phyloP scores from a whole-genome alignment of 2,113 vertebrate species.

The Spea multiplicata region DNA sequence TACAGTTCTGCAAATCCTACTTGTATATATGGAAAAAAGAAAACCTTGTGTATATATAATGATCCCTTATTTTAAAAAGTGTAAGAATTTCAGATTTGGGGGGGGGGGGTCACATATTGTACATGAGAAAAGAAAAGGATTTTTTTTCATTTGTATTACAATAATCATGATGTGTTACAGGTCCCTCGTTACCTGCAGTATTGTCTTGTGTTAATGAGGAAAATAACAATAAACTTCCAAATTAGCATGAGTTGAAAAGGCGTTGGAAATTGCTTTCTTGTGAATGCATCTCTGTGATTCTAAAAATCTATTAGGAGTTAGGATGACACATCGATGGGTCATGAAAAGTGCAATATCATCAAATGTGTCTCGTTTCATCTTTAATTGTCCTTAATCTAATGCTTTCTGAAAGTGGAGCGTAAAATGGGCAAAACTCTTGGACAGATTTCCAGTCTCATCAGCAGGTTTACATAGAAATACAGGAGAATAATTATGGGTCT shows the following conservation, averaged over 20 bases:
- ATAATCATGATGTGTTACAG: conserved; percentile 23
- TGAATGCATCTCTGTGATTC: conserved; percentile 16
- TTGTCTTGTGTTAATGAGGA: conserved; percentile 31
- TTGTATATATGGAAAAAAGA: too few species aligned
- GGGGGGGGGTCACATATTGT: too few species aligned
- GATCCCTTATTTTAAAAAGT: too few species aligned
- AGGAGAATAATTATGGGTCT: not conserved
- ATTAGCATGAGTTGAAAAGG: conserved; percentile 4
- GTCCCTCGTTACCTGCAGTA: conserved; percentile 24
- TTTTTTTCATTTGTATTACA: too few species aligned
- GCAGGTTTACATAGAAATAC: not conserved
- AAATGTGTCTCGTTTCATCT: not conserved
- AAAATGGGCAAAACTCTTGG: not conserved
- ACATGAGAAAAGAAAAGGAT: too few species aligned
- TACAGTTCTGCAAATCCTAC: too few species aligned
- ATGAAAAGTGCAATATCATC: not conserved
- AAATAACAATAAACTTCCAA: conserved; percentile 28
- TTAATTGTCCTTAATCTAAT: not conserved
- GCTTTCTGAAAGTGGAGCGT: not conserved
- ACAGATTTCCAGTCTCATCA: not conserved
- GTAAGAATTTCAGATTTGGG: too few species aligned
- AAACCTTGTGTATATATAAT: too few species aligned
- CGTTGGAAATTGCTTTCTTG: conserved; percentile 19
- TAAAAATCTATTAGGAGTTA: conserved; percentile 11
- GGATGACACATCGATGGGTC: conserved; percentile 2